Conservation (phyloP, 2,797 vertebrate genomes). For the Lophius americanus region DNA sequence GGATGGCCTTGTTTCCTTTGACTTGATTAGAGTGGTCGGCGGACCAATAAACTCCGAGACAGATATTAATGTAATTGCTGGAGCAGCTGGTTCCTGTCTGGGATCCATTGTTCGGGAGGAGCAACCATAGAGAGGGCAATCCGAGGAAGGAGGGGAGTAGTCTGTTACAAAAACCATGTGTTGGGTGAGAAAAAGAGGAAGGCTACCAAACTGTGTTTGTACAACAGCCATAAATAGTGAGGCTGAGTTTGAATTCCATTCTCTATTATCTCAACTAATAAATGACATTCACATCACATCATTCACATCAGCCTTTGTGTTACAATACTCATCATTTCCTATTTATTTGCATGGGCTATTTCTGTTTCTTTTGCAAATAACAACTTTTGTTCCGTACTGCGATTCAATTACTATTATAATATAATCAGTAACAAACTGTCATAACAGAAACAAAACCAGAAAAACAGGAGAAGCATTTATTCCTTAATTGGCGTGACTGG, state of each 20-base stretch:
- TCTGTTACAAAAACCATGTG: slow-evolving; percentile 49
- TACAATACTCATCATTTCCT: no score
- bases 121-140: slow-evolving; percentile 3
- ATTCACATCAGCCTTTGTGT: no score
- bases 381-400: no score
- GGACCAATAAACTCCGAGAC: slow-evolving; percentile 61
- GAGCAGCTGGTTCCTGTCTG: slow-evolving; percentile 73
- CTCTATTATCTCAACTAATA: slow-evolving; percentile 1
- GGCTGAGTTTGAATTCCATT: neutral
- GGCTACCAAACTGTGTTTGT: slow-evolving; percentile 44
- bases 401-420: no score
- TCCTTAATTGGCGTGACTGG: no score
- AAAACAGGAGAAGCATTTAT: no score
- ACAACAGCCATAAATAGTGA: slow-evolving; percentile 31
- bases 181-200: slow-evolving; percentile 60
- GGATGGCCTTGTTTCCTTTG: slow-evolving; percentile 45
- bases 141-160: slow-evolving; percentile 29
- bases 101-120: slow-evolving; percentile 65
- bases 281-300: neutral
- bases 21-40: slow-evolving; percentile 51
- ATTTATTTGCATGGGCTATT: no score
- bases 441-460: no score
- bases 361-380: no score
- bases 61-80: slow-evolving; percentile 69
- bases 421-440: no score